Base-by-base conservation (phyloP, 2,888 invertebrate genomes). In the Rhingia rostrata region DNA sequence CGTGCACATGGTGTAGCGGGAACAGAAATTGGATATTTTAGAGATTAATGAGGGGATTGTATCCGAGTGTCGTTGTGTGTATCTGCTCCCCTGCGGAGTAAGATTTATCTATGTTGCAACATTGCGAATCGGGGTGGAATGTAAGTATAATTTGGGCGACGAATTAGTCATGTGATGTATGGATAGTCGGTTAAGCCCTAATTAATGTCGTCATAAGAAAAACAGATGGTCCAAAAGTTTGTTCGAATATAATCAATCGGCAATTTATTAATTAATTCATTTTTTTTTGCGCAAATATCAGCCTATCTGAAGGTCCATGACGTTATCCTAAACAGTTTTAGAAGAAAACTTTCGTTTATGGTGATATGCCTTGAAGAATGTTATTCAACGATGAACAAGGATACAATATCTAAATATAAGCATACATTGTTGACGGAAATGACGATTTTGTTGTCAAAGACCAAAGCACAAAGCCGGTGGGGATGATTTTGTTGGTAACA, bases 31-130 rank as follows among this genome's bases (percentile, higher is more conserved):
- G 77, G 69, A 63, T 78, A 66, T 79, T 73, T 60, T 41, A 60
- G 75, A 77, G 58, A 77, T 77, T 64, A 70, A 64, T 82, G 60
- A 22, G 22, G 22, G 22, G 22, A 70, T 35, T 70, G 77, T 51
- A 37, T 9, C 51, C 64, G 43, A 39, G 54, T 39, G 41, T 39
- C 4, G 7, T 30, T 30, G n/a, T 12, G 10, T 51, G 33, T 53
- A 33, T 35, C 10, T 22, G 49, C 78, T 78, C 22, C 78, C 82
- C 82, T 49, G 45, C 78, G 22, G 82, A 82, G 78, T 32, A 30
- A 73, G 72, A 83, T 83, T 83, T 78, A 78, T 83, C 72, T 78
- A 63, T 49, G 37, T 56, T 73, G 78, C 32, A 72, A 78, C 72
- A 61, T 47, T 49, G 60, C 64, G 61, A 77, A 77, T 70, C 66